Base-by-base conservation (phyloP, 2,113 vertebrate species). In the Heptranchias perlo region DNA sequence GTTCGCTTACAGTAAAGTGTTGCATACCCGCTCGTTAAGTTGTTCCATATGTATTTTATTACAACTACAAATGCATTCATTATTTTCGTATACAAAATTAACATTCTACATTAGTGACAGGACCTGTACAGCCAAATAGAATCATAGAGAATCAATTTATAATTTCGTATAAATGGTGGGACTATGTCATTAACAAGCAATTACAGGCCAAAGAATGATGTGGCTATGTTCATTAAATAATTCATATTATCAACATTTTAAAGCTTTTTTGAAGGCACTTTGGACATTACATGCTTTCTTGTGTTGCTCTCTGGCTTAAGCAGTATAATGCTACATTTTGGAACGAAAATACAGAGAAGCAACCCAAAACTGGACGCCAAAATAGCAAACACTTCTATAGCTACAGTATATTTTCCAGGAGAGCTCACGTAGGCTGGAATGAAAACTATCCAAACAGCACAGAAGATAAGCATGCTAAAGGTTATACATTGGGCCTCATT, bases 231-330 rank as follows among this genome's bases (percentile, higher is more conserved):
- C 8, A 86, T 47, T 67, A 1, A 39, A 44, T 44, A 44, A 39
- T 18, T 44, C n/a, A 84, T 44, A 84, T 18, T 3, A 44, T 84
- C n/a, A 84, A 44, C 16, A 3, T 21, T 23, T 86, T 23, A 86
- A 47, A 86, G 82, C 4, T 86, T 86, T 39, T 49, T 47, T 86
- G 82, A 86, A 86, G 82, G 21, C 18, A 47, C 8, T 86, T 86
- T 86, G 82, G 82, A 49, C 82, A 86, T 86, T 44, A 94, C 16
- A 94, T 61, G 35, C 54, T 94, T 52, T 65, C 21, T 94, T 0
- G 92, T 94, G 11, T 94, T 94, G 14, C 13, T 94, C 13, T 94
- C 92, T 94, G 92, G 92, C 44, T 94, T 94, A 25, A 94, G 21
- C 82, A 86, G 2, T 44, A 86, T 86, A 23, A 86, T 86, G 14